Evolutionary conservation across 2,113 vertebrate species (phyloP).

Genomic region (Xiphophorus hellerii): DNA sequence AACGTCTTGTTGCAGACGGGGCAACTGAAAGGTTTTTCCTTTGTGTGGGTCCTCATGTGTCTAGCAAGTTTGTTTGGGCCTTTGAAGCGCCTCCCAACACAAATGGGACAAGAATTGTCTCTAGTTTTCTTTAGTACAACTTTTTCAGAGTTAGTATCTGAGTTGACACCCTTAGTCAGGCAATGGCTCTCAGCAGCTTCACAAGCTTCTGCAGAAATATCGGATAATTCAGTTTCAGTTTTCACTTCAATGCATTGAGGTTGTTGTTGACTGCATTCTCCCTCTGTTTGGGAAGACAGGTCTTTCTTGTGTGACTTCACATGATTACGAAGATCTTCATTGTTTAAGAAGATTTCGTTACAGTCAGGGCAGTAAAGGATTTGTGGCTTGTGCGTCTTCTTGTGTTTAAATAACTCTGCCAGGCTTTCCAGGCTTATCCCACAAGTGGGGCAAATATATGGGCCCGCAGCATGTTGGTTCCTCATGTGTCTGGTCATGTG

Average conservation of each 20-base stretch:
- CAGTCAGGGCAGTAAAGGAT: slow-evolving; percentile 32
- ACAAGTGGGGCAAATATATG: slow-evolving; percentile 57
- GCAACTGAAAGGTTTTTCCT: slow-evolving; percentile 72
- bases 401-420: slow-evolving; percentile 53
- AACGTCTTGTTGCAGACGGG: slow-evolving; percentile 57
- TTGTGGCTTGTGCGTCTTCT: slow-evolving; percentile 26
- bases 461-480: slow-evolving; percentile 50
- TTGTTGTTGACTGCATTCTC: background rate
- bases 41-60: slow-evolving; percentile 73
- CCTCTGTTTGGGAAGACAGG: background rate
- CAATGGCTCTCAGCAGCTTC: background rate
- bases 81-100: slow-evolving; percentile 52
- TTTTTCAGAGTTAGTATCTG: background rate
- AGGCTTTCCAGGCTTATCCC: slow-evolving; percentile 33
- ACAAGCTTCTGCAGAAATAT: background rate
- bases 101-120: slow-evolving; percentile 62
- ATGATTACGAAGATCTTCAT: slow-evolving; percentile 6
- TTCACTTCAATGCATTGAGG: background rate
- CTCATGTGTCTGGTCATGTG: slow-evolving; percentile 70
- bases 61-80: slow-evolving; percentile 63
- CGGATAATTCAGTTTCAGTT: background rate
- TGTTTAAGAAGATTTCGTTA: slow-evolving; percentile 5
- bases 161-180: background rate
- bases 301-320: slow-evolving; percentile 10
- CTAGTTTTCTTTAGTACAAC: slow-evolving; percentile 9